Evolutionary conservation across 2,888 invertebrate genomes (phyloP).

Genomic region (Folsomia candida): DNA sequence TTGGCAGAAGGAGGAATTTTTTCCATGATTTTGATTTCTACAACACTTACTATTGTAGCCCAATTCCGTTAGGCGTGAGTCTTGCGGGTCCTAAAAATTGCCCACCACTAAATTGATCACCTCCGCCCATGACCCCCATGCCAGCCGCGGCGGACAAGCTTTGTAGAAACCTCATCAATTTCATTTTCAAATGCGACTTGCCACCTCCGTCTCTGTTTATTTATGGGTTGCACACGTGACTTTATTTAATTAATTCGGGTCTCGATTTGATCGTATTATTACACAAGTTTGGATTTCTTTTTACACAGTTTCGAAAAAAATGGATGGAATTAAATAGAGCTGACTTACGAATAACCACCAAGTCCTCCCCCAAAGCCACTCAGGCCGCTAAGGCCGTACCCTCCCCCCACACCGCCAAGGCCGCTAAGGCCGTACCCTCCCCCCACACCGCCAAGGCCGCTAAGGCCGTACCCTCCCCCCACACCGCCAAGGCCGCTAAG

Average conservation of each 20-base stretch:
- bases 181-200: neutral
- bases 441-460: slow-evolving; percentile 7
- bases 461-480: slow-evolving; percentile 18
- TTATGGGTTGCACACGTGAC: too few relatives aligned
- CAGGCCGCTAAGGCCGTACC: neutral
- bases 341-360: slow-evolving; percentile 31
- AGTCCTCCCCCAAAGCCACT: slow-evolving; percentile 1
- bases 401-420: slow-evolving; percentile 10
- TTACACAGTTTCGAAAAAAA: too few relatives aligned
- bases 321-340: too few relatives aligned
- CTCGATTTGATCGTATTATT: too few relatives aligned
- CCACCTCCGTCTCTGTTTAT: neutral
- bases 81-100: neutral
- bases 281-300: too few relatives aligned
- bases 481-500: too few relatives aligned
- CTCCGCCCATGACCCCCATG: neutral
- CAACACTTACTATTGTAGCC: too few relatives aligned
- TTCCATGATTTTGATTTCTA: too few relatives aligned
- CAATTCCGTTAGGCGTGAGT: too few relatives aligned
- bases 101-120: neutral
- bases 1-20: too few relatives aligned
- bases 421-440: slow-evolving; percentile 10
- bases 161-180: slow-evolving; percentile 11
- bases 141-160: neutral
- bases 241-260: too few relatives aligned